Evolutionary conservation across 2,797 vertebrate genomes (phyloP).

Genomic region (Synanceia verrucosa): DNA sequence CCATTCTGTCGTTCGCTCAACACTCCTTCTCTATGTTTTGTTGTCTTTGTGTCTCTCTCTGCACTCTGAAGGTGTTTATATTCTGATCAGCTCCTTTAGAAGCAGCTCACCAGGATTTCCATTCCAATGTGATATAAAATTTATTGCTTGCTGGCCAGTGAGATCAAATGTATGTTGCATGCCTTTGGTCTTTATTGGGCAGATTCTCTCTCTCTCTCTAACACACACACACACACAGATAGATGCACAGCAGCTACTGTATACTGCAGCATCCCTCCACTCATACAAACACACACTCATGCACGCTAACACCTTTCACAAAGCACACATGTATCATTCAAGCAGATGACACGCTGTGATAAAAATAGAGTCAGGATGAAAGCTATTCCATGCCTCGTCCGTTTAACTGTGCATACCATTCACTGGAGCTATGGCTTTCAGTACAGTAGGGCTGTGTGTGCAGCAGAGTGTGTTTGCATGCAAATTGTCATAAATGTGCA

Average conservation of each 20-base stretch:
- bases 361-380: conserved; percentile 18
- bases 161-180: conserved; percentile 54
- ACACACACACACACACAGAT: conserved; percentile 11
- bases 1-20: not conserved
- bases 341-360: conserved; percentile 9
- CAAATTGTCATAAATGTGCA: not conserved
- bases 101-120: conserved; percentile 53
- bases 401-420: not conserved
- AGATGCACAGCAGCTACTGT: not conserved
- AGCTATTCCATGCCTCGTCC: not conserved
- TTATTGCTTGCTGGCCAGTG: conserved; percentile 49
- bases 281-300: not conserved
- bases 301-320: not conserved
- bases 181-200: conserved; percentile 39
- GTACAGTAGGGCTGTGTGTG: not conserved
- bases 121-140: conserved; percentile 63
- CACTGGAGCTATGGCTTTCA: not conserved
- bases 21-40: not conserved
- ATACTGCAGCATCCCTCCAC: not conserved
- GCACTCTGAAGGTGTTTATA: conserved; percentile 27
- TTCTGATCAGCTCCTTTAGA: conserved; percentile 42
- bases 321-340: not conserved
- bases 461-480: not conserved
- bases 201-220: too few relatives aligned
- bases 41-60: not conserved